Evolutionary conservation across 2,888 invertebrate genomes (phyloP).

Genomic region (Gymnosoma rotundatum): DNA sequence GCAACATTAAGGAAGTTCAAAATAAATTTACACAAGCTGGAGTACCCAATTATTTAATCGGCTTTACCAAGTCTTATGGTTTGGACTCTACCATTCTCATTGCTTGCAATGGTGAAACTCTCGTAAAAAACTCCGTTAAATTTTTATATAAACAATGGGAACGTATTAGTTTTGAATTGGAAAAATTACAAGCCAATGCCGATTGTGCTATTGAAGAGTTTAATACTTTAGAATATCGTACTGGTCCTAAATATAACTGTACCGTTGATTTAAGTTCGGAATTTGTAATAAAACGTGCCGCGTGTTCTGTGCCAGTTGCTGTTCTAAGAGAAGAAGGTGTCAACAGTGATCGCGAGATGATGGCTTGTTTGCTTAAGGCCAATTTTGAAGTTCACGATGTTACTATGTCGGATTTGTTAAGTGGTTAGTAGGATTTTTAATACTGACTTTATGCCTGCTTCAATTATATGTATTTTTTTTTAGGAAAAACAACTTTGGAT

Average conservation of each 20-base stretch:
- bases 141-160: constrained; percentile 94
- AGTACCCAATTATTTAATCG: constrained; percentile 87
- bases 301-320: constrained; percentile 88
- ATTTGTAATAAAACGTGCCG: constrained; percentile 77
- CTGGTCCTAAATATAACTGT: constrained; percentile 88
- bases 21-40: constrained; percentile 85
- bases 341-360: constrained; percentile 99
- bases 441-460: neutral
- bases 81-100: constrained; percentile 82
- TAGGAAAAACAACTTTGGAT: constrained; percentile 87
- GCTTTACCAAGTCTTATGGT: constrained; percentile 86
- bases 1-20: constrained; percentile 84
- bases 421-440: constrained; percentile 72
- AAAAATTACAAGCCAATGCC: constrained; percentile 91
- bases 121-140: constrained; percentile 86
- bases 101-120: constrained; percentile 64
- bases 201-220: constrained; percentile 92
- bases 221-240: constrained; percentile 86
- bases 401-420: constrained; percentile 94
- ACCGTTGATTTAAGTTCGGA: constrained; percentile 86
- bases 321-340: constrained; percentile 96
- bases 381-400: constrained; percentile 97
- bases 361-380: constrained; percentile 92
- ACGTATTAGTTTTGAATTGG: constrained; percentile 95
- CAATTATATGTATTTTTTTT: constrained; percentile 13